Evolutionary conservation across 2,797 vertebrate species (phyloP), one percentile per base, ranked within the genome.

Genomic region (Sebastes alutus): DNA sequence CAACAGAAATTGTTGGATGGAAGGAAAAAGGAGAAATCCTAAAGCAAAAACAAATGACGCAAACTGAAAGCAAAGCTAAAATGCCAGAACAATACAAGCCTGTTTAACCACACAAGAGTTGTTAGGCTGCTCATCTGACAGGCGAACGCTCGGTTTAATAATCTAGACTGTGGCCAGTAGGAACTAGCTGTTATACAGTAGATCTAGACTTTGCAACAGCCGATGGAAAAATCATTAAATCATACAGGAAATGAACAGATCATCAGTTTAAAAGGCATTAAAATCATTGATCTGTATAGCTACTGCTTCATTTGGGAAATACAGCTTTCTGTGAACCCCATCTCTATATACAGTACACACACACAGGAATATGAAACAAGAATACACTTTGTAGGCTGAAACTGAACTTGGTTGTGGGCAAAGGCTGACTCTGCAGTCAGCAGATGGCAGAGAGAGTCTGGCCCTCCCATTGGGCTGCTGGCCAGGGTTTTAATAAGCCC

Each of bases 401-500:
- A 8, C 18, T 58, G 49, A 27, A 67, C 32, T 64, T 54, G 58
- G 63, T 18, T 72, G 11, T 67, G 35, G 30, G n/a, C 35, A 42
- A 4, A 32, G 3, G 52, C 58, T 63, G 62, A 58, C 74, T 83
- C 13, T 74, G 71, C 74, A 73, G 52, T 42, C 18, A 49, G 46
- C 46, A 83, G 69, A 85, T 64, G 82, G 79, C 27, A 75, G 46
- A 71, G 22, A 54, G 73, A 74, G 20, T 25, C 27, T 16, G 30
- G 73, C 42, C 69, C 27, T 58, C 52, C 75, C 46, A 33, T 55
- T 67, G 70, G 79, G 76, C 67, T 23, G 54, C 60, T 33, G 46
- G 69, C 70, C 79, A 79, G 62, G 27, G 52, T 46, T 84, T 85
- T 61, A 86, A 81, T 65, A 74, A 77, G 33, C 70, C 59, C 68